A percentile compares a stretch with the other conserved stretches of the same genome.
Evolutionary conservation across 2,113 vertebrate species (phyloP).

Genomic region (Corvus moneduloides): DNA sequence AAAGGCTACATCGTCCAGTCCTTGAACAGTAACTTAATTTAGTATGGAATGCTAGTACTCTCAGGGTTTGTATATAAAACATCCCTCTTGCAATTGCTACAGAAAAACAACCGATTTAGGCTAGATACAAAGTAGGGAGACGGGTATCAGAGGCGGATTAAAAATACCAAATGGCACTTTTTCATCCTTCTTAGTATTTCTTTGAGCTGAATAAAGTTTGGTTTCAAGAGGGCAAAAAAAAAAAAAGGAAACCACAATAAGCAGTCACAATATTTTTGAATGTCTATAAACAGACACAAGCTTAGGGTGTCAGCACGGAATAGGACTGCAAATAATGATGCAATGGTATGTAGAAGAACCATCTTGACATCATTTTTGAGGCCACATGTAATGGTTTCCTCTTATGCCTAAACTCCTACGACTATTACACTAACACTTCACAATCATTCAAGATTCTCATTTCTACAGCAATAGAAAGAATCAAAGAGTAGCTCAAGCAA

Average conservation of each 20-base stretch:
- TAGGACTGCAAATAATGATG: not conserved
- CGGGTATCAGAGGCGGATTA: accelerated
- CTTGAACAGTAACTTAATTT: not conserved
- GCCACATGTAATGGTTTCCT: not conserved
- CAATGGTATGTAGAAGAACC: not conserved
- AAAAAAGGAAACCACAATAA: not conserved
- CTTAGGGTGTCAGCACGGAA: not conserved
- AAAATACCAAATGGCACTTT: not conserved
- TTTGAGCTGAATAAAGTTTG: not conserved
- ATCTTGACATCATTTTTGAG: not conserved
- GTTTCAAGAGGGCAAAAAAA: not conserved
- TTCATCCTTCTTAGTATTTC: not conserved
- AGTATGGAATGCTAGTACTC: not conserved
- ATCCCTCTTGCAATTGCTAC: not conserved
- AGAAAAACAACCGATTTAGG: not conserved
- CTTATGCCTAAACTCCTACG: not conserved
- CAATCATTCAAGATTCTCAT: not conserved
- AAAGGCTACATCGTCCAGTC: not conserved
- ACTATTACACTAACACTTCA: not conserved
- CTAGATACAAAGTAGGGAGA: not conserved
- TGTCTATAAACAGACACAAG: not conserved
- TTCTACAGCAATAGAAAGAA: not conserved
- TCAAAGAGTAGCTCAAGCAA: not conserved
- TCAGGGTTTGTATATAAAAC: not conserved
- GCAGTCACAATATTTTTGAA: not conserved